Percentiles rank a stretch among this genome's conserved stretches.
phyloP scores from a whole-genome alignment of 2,797 vertebrate species.

The Myotis vivesi region DNA sequence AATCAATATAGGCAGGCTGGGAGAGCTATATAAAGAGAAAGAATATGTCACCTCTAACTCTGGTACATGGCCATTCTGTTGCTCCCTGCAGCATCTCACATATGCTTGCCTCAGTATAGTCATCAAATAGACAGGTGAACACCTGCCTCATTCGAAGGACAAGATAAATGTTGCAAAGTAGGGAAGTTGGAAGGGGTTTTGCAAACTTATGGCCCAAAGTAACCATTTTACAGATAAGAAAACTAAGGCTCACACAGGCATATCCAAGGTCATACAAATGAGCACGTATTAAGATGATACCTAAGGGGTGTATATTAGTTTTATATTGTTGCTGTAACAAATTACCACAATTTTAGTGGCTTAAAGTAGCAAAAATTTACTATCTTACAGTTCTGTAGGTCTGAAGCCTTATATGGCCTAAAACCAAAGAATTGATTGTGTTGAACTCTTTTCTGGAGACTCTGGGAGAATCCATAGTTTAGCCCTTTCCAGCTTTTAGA shows the following conservation, averaged over 20 bases:
- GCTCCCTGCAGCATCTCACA: background rate
- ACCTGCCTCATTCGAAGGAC: background rate
- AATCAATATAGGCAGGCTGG: background rate
- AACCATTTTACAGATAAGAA: background rate
- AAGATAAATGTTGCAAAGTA: background rate
- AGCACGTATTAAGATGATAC: background rate
- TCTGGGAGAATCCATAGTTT: background rate
- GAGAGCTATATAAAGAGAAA: background rate
- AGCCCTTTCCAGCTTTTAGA: background rate
- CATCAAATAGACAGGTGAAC: background rate
- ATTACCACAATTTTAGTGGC: background rate
- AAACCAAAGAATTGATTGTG: background rate
- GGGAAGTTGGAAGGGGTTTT: background rate
- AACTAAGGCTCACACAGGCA: background rate
- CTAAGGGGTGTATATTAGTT: background rate
- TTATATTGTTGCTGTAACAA: background rate
- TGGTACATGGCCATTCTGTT: background rate
- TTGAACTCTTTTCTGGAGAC: background rate
- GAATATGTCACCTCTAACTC: background rate
- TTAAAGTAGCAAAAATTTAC: background rate
- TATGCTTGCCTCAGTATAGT: background rate
- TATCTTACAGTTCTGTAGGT: background rate
- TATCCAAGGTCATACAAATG: background rate
- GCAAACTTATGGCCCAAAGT: background rate
- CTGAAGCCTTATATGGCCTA: background rate